Percentiles rank a stretch among this genome's conserved stretches.
Evolutionary conservation across 2,888 invertebrate genomes (phyloP).

Genomic region (Cephus pygmeus): DNA sequence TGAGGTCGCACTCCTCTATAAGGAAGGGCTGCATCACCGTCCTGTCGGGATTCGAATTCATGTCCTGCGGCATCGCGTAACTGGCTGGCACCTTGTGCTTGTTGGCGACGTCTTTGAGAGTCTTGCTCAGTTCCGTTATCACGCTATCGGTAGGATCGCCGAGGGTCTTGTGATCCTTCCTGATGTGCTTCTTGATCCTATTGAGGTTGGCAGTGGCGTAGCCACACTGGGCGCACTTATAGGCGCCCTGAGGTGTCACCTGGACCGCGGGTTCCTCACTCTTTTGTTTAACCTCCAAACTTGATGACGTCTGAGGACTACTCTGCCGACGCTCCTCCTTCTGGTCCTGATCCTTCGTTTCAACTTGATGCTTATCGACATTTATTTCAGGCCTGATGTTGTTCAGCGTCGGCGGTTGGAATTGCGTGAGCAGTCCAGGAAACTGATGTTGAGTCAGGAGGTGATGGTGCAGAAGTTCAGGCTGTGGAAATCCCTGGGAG

Average conservation of each 20-base stretch:
- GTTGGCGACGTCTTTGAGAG: constrained; percentile 69
- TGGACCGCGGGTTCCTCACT: constrained; percentile 67
- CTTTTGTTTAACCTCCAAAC: constrained; percentile 68
- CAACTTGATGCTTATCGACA: constrained; percentile 43
- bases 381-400: constrained; percentile 33
- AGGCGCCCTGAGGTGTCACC: constrained; percentile 60
- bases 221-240: constrained; percentile 61
- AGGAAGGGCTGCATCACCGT: constrained; percentile 95
- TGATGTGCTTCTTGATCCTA: constrained; percentile 66
- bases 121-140: constrained; percentile 67
- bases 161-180: constrained; percentile 65
- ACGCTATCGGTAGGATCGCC: constrained; percentile 62
- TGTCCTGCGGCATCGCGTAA: constrained; percentile 74
- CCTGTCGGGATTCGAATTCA: constrained; percentile 65
- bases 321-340: constrained; percentile 64
- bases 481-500: constrained; percentile 70
- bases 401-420: constrained; percentile 46
- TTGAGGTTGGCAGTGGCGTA: constrained; percentile 60
- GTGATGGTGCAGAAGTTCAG: constrained; percentile 73
- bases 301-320: constrained; percentile 66
- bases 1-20: constrained; percentile 75
- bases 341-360: constrained; percentile 48
- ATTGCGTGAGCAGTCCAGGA: constrained; percentile 54
- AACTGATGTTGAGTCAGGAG: constrained; percentile 72
- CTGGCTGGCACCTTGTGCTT: constrained; percentile 72